A percentile compares a stretch with the other conserved stretches of the same genome.
These are phyloP conservation scores for Tangara arthus DNA, from an alignment of 2,797 vertebrate species.

Conservation along the genomic window DNA sequence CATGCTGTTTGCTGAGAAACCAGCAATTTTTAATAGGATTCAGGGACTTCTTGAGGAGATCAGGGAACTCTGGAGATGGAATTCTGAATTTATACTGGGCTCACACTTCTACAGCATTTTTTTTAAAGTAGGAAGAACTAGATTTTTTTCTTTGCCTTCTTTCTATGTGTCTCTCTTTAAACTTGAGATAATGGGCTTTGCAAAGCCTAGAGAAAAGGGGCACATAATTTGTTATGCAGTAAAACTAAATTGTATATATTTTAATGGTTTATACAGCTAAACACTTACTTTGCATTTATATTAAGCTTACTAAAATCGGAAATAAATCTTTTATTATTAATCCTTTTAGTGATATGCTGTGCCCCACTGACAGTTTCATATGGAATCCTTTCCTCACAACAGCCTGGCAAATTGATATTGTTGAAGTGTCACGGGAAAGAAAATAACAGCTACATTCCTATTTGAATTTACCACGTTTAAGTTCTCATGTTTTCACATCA, in stretches of 20 bases:
- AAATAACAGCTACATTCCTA: background rate
- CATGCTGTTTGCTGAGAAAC: constrained; percentile 62
- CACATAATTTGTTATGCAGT: background rate
- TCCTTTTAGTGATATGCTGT: background rate
- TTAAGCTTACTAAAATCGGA: background rate
- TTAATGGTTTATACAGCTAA: background rate
- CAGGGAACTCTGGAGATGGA: constrained; percentile 31
- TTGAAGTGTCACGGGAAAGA: background rate
- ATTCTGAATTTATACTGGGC: constrained; percentile 20
- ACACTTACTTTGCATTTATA: background rate
- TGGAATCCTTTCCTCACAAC: background rate
- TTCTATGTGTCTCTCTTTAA: background rate
- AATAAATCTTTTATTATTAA: background rate
- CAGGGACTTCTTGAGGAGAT: constrained; percentile 59
- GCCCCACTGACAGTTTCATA: background rate
- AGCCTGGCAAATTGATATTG: background rate
- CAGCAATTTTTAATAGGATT: constrained; percentile 66
- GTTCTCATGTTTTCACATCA: background rate
- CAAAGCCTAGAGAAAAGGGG: background rate
- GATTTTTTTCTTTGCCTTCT: background rate
- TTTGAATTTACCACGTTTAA: background rate
- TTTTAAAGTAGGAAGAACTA: background rate
- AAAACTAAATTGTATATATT: background rate
- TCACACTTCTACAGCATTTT: background rate
- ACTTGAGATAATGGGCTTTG: background rate